phyloP scores from a whole-genome alignment of 2,888 invertebrate genomes.

The Mythimna loreyi region DNA sequence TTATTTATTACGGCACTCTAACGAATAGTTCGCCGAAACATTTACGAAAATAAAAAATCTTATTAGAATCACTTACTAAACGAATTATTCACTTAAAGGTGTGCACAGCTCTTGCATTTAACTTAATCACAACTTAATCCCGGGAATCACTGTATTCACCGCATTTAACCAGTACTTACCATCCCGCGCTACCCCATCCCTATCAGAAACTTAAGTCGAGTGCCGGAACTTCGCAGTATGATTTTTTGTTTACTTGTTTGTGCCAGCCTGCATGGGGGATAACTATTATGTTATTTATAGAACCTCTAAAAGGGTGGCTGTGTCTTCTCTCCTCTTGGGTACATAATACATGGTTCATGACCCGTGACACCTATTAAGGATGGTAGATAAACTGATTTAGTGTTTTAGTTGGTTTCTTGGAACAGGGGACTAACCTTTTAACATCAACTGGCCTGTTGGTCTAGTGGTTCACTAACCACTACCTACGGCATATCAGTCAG shows the following conservation, averaged over 20 bases:
- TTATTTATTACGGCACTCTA: too few species aligned
- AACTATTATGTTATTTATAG: constrained; percentile 67
- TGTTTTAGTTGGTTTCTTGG: not conserved
- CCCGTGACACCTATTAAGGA: constrained; percentile 38
- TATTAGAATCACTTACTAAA: too few species aligned
- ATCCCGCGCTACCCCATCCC: constrained; percentile 35
- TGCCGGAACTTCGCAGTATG: constrained; percentile 63
- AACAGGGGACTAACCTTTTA: not conserved
- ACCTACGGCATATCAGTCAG: too few species aligned
- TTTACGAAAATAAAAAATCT: too few species aligned
- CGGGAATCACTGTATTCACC: not conserved
- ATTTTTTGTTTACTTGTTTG: constrained; percentile 65
- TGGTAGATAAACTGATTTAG: constrained; percentile 6
- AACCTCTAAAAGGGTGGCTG: constrained; percentile 57
- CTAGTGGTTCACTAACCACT: too few species aligned
- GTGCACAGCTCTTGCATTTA: too few species aligned
- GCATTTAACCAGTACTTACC: not conserved
- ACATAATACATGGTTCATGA: constrained; percentile 60
- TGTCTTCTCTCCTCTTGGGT: constrained; percentile 59
- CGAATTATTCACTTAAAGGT: too few species aligned
- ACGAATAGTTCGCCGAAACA: too few species aligned
- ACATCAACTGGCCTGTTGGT: too few species aligned
- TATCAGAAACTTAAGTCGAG: constrained; percentile 77
- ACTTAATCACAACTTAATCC: too few species aligned
- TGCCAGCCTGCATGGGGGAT: constrained; percentile 59